phyloP scores from a whole-genome alignment of 2,113 vertebrate species.

The Silurus glanis region DNA sequence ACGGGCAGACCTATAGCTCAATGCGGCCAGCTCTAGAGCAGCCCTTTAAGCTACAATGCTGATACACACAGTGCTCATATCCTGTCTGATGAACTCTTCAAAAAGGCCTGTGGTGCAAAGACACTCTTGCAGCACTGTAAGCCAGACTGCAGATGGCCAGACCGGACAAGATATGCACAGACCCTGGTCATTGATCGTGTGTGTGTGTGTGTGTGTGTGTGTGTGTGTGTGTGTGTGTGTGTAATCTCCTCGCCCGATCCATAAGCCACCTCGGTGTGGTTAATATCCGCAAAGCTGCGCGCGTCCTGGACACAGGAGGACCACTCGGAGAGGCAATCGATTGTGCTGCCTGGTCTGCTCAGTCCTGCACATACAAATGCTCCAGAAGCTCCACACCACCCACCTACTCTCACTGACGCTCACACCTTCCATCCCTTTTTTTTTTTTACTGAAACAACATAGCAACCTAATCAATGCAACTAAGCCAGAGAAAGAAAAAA shows the following conservation, averaged over 20 bases:
- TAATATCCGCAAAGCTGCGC: conserved; percentile 57
- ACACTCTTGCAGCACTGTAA: conserved; percentile 40
- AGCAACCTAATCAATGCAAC: conserved; percentile 60
- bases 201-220: conserved; percentile 43
- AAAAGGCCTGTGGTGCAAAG: conserved; percentile 47
- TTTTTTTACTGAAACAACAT: conserved; percentile 8
- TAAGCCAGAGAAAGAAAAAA: conserved; percentile 52
- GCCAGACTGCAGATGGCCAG: conserved; percentile 45
- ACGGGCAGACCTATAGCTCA: conserved; percentile 20
- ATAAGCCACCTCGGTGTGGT: conserved; percentile 58
- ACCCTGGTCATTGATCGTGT: conserved; percentile 67
- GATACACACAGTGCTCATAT: conserved; percentile 23
- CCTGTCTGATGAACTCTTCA: conserved; percentile 54
- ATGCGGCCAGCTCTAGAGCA: neutral
- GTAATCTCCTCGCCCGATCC: conserved; percentile 69
- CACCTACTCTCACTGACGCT: conserved; percentile 20
- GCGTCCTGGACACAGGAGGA: conserved; percentile 53
- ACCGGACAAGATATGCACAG: conserved; percentile 42
- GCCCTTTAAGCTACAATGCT: conserved; percentile 29
- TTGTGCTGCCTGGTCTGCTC: conserved; percentile 55
- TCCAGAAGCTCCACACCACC: conserved; percentile 38
- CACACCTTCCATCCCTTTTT: neutral
- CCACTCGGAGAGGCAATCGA: conserved; percentile 66
- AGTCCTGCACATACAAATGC: conserved; percentile 58
- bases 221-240: conserved; percentile 54